Evolutionary conservation across 2,113 vertebrate genomes (phyloP).

Genomic region (Misgurnus anguillicaudatus): DNA sequence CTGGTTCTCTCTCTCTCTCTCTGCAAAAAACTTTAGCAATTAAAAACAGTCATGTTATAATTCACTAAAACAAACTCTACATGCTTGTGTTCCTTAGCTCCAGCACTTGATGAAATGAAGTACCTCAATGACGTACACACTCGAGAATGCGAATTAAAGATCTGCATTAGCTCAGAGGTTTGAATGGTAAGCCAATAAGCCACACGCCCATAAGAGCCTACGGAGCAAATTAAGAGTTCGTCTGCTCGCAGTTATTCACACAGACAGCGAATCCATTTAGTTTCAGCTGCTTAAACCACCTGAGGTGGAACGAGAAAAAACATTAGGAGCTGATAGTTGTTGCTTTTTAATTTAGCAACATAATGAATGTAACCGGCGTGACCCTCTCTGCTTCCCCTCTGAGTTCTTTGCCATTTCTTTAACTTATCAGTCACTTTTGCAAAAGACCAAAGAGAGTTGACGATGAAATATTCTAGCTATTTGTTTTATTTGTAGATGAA

Average conservation of each 20-base stretch:
- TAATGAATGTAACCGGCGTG: conserved; percentile 57
- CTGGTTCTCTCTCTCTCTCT: no score
- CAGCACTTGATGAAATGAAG: conserved; percentile 30
- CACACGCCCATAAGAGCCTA: conserved; percentile 37
- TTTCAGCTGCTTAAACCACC: conserved; percentile 59
- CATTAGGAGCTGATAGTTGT: conserved; percentile 52
- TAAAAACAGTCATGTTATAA: neutral
- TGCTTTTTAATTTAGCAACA: conserved; percentile 60
- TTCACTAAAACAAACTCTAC: neutral
- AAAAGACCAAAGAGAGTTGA: conserved; percentile 7
- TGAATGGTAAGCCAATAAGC: conserved; percentile 46
- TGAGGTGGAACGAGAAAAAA: conserved; percentile 54
- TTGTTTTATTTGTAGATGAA: neutral
- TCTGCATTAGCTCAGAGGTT: conserved; percentile 45
- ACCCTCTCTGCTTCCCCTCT: conserved; percentile 24
- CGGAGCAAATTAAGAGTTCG: conserved; percentile 51
- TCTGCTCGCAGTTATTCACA: conserved; percentile 48
- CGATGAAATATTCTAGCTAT: conserved; percentile 28
- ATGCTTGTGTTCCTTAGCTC: neutral
- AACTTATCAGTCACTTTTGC: conserved; percentile 26
- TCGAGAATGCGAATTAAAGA: conserved; percentile 29
- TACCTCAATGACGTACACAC: conserved; percentile 17
- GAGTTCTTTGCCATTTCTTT: conserved; percentile 25
- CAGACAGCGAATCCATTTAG: conserved; percentile 56
- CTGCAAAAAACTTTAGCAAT: no score